Evolutionary conservation across 2,888 invertebrate genomes (phyloP), one percentile per base, ranked within the genome.

Genomic region (Cryptophagus acutangulus): DNA sequence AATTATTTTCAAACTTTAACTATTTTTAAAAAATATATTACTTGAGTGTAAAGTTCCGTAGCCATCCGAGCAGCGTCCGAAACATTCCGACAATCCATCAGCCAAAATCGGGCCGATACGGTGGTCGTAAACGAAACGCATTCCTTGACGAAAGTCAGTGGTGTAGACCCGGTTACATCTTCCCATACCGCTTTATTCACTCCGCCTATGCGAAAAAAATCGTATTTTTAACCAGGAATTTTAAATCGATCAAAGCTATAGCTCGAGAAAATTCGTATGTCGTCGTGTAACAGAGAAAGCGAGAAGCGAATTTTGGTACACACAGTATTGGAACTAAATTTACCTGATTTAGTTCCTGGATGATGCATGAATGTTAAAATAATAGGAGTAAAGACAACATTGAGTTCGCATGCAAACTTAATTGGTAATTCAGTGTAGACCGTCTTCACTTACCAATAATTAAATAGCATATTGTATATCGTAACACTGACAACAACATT

Each of bases 91-190:
- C 96, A 99, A 71, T 97, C 97, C 87, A 99, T 95, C 44, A 99
- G 74, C 96, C 97, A 97, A 71, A 99, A 99, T 64, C 93, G 74
- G 33, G 97, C 99, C 0, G 97, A 99, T 0, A 99, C 97, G 0
- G 96, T 97, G 5, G 97, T 99, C 6, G 97, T 99, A 72, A 99
- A 99, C 16, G 95, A 94, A 1, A 96, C 96, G 65, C 92, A 93
- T 67, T 97, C 94, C 59, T 92, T 94, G 49, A 94, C 88, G 72
- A 97, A 88, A 4, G 94, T 91, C 49, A 99, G 76, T 8, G 96
- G 96, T 1, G 97, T 97, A 30, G 95, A 95, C 17, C 96, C 96
- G 0, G 97, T 99, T 6, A 99, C 97, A 71, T 99, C 99, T 69
- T 99, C 99, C 97, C 99, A 99, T 57, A 95, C 87, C 2, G 99